These are phyloP conservation scores for Melanotaenia nigrans DNA, from an alignment of 2,797 vertebrate genomes.

Conservation along the genomic window DNA sequence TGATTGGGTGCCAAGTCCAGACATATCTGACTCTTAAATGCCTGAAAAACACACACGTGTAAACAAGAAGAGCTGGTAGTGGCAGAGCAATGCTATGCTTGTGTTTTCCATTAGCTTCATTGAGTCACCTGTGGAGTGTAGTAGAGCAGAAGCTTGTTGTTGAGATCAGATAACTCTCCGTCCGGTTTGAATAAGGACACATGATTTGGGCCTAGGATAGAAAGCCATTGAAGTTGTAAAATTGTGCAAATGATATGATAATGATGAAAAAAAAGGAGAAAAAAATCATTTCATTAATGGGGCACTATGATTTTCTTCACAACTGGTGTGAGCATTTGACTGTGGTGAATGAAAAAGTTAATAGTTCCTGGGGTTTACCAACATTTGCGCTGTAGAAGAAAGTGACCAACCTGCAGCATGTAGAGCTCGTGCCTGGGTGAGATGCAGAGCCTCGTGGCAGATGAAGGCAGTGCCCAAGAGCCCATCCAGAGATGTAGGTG, in stretches of 20 bases:
- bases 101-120: conserved; percentile 3
- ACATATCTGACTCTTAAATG: conserved; percentile 95
- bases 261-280: neutral
- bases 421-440: conserved; percentile 81
- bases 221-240: conserved; percentile 29
- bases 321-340: neutral
- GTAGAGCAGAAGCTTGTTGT: conserved; percentile 91
- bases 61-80: neutral
- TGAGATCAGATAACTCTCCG: conserved; percentile 89
- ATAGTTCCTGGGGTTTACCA: neutral
- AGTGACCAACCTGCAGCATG: conserved; percentile 81
- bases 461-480: conserved; percentile 93
- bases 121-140: conserved; percentile 94
- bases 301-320: conserved; percentile 4
- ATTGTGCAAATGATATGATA: conserved; percentile 33
- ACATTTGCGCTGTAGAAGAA: neutral
- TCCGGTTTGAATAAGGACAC: conserved; percentile 90
- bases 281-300: neutral
- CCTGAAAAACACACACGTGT: conserved; percentile 75
- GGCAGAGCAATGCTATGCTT: neutral
- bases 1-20: conserved; percentile 92
- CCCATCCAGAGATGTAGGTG: conserved; percentile 92
- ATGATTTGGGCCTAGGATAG: conserved; percentile 88
- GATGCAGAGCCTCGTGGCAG: conserved; percentile 92
- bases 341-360: neutral